Base-by-base conservation (phyloP, 1,140 invertebrate genomes). In the Bradynema listronoti region DNA sequence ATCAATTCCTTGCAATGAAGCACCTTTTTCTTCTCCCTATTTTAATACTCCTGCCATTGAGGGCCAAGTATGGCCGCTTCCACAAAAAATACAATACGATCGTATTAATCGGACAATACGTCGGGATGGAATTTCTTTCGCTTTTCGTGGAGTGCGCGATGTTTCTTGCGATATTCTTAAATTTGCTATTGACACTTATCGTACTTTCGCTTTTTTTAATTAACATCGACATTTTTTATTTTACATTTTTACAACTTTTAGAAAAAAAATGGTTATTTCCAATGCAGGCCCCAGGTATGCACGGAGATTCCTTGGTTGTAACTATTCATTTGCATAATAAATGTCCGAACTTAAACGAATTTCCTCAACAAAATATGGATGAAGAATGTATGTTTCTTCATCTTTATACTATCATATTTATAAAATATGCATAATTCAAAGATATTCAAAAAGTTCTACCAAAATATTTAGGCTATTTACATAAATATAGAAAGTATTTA, bases 21-120 rank as follows among this genome's bases (percentile, higher is more conserved):
- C n/a, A n/a, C n/a, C n/a, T n/a, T n/a, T n/a, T n/a, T n/a, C n/a
- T n/a, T n/a, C n/a, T n/a, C n/a, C n/a, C n/a, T n/a, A n/a, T n/a
- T n/a, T n/a, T n/a, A n/a, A n/a, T n/a, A n/a, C n/a, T n/a, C n/a
- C n/a, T n/a, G n/a, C n/a, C n/a, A n/a, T n/a, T n/a, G n/a, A n/a
- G n/a, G n/a, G n/a, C n/a, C n/a, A n/a, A n/a, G 61, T 73, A n/a
- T 73, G 72, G 72, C 72, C 72, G 0, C 45, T 73, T 29, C 72
- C 72, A 6, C 72, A 73, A 59, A 69, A 73, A 41, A 55, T 71
- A 24, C 7, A 61, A 33, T 68, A 65, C 45, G 61, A 53, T n/a
- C 11, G 34, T 16, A 22, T 70, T 19, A 67, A 67, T 39, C 41
- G 65, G 45, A 67, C 68, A 19, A 32, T 67, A n/a, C 42, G 67